Evolutionary conservation across 1,140 invertebrate genomes (phyloP).

Genomic region (Littorina saxatilis): DNA sequence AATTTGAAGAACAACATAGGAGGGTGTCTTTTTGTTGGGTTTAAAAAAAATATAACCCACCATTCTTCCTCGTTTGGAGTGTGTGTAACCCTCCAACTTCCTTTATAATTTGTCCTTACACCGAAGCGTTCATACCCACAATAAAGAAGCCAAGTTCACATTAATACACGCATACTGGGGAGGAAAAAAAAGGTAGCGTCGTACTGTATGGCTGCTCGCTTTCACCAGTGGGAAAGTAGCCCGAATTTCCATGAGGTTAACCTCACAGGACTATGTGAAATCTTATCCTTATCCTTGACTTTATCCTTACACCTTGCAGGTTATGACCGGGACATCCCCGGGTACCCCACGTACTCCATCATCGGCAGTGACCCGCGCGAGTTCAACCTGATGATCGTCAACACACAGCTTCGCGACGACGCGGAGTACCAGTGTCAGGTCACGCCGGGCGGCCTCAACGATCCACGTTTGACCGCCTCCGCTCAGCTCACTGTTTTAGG

Average conservation of each 20-base stretch:
- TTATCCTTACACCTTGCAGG: conserved; percentile 78
- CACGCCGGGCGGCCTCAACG: conserved; percentile 87
- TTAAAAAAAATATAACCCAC: too few species aligned
- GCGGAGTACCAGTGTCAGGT: conserved; percentile 95
- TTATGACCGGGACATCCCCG: conserved; percentile 88
- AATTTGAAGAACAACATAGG: too few species aligned
- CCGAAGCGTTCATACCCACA: too few species aligned
- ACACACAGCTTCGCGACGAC: conserved; percentile 92
- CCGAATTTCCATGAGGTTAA: too few species aligned
- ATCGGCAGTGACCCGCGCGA: conserved; percentile 85
- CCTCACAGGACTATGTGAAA: too few species aligned
- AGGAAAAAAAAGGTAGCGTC: background rate
- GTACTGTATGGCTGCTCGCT: too few species aligned
- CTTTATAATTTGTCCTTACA: too few species aligned
- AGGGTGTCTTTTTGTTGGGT: too few species aligned
- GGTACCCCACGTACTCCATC: conserved; percentile 89
- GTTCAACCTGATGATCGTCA: conserved; percentile 86
- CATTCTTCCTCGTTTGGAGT: too few species aligned
- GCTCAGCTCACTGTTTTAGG: conserved; percentile 87
- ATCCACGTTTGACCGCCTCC: conserved; percentile 83
- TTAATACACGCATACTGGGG: background rate
- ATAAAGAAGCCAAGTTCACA: too few species aligned
- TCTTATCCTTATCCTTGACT: background rate
- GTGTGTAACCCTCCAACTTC: too few species aligned
- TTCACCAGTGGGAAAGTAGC: too few species aligned